Conservation (phyloP, 2,888 invertebrate genomes). For the Eurytoma californica region DNA sequence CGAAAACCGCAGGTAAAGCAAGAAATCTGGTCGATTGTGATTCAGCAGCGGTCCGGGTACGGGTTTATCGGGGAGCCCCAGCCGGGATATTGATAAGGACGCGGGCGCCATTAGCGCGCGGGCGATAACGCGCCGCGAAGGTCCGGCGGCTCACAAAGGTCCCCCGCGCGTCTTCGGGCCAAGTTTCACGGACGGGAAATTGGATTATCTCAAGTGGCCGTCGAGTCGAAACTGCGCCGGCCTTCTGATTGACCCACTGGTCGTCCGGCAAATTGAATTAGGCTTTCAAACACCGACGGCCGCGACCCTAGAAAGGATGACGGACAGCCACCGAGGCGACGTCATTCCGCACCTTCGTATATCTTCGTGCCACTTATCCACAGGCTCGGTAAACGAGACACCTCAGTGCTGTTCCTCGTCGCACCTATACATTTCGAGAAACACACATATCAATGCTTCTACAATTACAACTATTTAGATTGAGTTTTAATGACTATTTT, state of each 20-base stretch:
- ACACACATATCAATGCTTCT: too few relatives aligned
- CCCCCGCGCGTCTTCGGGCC: not conserved
- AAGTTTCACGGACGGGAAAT: constrained; percentile 20
- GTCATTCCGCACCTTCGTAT: too few relatives aligned
- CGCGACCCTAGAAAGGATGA: not conserved
- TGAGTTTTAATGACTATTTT: too few relatives aligned
- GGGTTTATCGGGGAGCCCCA: constrained; percentile 32
- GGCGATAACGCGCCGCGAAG: not conserved
- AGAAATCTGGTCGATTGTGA: too few relatives aligned
- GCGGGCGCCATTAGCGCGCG: constrained; percentile 26
- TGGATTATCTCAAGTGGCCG: constrained; percentile 18
- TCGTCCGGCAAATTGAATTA: constrained; percentile 44
- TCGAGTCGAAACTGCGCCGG: constrained; percentile 6
- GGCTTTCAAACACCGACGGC: constrained; percentile 19
- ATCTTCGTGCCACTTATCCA: too few relatives aligned
- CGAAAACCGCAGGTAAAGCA: too few relatives aligned
- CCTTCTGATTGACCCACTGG: constrained; percentile 46
- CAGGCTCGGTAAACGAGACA: too few relatives aligned
- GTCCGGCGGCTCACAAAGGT: not conserved
- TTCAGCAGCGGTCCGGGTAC: too few relatives aligned
- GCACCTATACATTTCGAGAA: too few relatives aligned
- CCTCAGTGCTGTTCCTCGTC: too few relatives aligned
- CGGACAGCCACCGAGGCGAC: too few relatives aligned
- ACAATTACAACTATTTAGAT: too few relatives aligned
- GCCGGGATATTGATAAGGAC: constrained; percentile 44